A percentile compares a stretch with the other conserved stretches of the same genome.
Conservation (phyloP, 2,113 vertebrate genomes). For the Cyanistes caeruleus region DNA sequence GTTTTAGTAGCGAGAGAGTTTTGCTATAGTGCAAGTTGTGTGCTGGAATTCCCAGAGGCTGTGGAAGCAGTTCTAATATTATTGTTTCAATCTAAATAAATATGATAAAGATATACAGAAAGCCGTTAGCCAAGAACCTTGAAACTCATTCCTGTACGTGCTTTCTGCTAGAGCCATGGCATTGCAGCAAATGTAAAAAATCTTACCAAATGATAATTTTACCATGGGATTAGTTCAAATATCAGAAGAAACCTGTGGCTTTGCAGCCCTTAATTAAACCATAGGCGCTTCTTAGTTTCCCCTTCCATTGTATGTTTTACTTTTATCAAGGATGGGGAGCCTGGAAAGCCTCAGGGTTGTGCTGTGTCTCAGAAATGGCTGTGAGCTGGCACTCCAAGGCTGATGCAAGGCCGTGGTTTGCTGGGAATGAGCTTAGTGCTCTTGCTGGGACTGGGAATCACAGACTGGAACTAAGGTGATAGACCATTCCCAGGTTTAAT, state of each 20-base stretch:
- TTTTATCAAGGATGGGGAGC: not conserved
- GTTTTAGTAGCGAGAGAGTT: not conserved
- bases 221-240: not conserved
- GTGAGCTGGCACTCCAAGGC: not conserved
- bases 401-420: not conserved
- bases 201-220: not conserved
- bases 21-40: not conserved
- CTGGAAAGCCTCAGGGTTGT: not conserved
- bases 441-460: not conserved
- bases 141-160: not conserved
- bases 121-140: not conserved
- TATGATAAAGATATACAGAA: not conserved
- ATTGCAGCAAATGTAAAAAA: not conserved
- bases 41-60: not conserved
- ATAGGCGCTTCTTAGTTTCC: not conserved
- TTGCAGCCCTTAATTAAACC: not conserved
- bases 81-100: not conserved
- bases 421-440: not conserved
- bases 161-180: not conserved
- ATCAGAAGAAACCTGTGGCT: not conserved
- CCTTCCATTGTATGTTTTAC: rapidly evolving
- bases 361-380: not conserved
- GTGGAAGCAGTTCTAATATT: not conserved
- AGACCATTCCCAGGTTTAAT: not conserved
- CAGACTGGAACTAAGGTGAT: not conserved